phyloP scores from a whole-genome alignment of 2,888 invertebrate genomes.

The Pollenia labialis region DNA sequence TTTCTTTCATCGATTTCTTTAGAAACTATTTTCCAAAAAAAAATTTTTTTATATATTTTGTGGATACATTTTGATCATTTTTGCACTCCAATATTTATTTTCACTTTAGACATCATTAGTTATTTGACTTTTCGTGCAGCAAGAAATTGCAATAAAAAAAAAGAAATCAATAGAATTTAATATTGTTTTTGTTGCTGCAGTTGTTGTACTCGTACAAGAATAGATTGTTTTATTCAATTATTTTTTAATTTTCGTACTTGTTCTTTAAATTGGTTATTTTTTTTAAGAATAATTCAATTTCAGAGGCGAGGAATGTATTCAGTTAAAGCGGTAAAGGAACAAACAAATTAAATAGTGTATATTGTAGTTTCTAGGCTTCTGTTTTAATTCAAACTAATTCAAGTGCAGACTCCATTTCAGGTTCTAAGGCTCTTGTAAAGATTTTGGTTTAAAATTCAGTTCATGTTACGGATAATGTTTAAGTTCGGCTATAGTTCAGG shows the following conservation, averaged over 20 bases:
- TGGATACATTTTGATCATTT: background rate
- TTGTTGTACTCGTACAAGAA: background rate
- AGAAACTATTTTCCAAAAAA: slow-evolving; percentile 8
- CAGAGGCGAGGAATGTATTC: background rate
- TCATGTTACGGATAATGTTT: no score
- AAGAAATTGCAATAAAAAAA: background rate
- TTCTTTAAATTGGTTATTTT: slow-evolving; percentile 45
- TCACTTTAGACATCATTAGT: slow-evolving; percentile 48
- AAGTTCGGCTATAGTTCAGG: background rate
- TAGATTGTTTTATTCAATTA: slow-evolving; percentile 28
- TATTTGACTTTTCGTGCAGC: background rate
- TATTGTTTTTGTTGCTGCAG: slow-evolving; percentile 11
- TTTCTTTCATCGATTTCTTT: background rate
- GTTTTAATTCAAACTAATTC: background rate
- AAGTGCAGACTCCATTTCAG: no score
- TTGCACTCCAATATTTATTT: slow-evolving; percentile 18
- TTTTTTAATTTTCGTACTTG: slow-evolving; percentile 36
- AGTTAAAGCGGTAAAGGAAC: background rate
- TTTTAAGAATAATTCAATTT: background rate
- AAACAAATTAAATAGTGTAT: no score
- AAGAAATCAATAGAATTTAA: slow-evolving; percentile 19
- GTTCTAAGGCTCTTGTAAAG: no score
- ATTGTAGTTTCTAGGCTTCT: background rate
- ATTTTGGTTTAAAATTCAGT: no score
- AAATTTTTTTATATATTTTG: slow-evolving; percentile 2